A percentile compares a stretch with the other conserved stretches of the same genome.
These are phyloP conservation scores for Endotricha flammealis DNA, from an alignment of 2,888 invertebrate genomes.

Conservation along the genomic window DNA sequence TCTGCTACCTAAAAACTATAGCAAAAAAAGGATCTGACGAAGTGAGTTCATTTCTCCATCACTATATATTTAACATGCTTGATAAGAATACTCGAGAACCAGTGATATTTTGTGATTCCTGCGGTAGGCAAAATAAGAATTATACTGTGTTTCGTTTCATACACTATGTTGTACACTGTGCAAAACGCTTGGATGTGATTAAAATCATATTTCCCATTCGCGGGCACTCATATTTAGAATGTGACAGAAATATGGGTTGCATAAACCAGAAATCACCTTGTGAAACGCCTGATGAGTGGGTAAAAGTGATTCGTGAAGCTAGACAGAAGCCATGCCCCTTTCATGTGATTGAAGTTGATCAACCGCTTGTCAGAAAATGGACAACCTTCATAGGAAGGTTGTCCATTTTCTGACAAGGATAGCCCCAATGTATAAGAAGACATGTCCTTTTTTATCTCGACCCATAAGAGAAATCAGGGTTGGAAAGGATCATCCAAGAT, in stretches of 20 bases:
- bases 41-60: conserved; percentile 24
- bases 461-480: conserved; percentile 23
- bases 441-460: conserved; percentile 19
- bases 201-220: conserved; percentile 23
- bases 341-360: conserved; percentile 2
- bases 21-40: conserved; percentile 27
- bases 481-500: conserved; percentile 22
- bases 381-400: conserved; percentile 11
- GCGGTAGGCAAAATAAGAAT: conserved; percentile 26
- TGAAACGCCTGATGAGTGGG: conserved; percentile 23
- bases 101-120: conserved; percentile 8
- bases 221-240: conserved; percentile 25
- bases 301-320: conserved; percentile 19
- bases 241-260: conserved; percentile 22
- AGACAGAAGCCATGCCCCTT: conserved; percentile 18
- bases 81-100: conserved; percentile 18
- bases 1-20: conserved; percentile 25
- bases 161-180: conserved; percentile 20
- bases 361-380: conserved; percentile 12
- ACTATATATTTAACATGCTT: conserved; percentile 22
- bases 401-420: too few relatives aligned
- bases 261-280: conserved; percentile 21
- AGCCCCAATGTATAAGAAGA: too few relatives aligned
- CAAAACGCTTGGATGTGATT: conserved; percentile 18
- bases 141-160: conserved; percentile 22